Conservation (phyloP, 2,113 vertebrate genomes). For the Scomber scombrus region DNA sequence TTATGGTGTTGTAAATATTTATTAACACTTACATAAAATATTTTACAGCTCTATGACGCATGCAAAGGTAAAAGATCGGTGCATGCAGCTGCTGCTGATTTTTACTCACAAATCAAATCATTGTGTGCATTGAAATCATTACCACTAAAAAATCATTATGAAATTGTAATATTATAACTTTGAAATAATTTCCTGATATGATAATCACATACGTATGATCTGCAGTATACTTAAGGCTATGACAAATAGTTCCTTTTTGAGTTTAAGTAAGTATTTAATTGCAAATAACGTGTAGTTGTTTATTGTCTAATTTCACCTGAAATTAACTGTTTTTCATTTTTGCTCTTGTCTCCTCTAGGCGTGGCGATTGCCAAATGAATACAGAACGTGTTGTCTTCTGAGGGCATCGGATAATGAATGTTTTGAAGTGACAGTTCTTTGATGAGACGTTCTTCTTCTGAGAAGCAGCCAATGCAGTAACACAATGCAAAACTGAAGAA, state of each 20-base stretch:
- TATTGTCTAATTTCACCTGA: neutral
- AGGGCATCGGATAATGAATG: constrained; percentile 78
- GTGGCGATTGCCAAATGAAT: constrained; percentile 73
- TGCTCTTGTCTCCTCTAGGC: constrained; percentile 59
- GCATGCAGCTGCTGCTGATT: constrained; percentile 3
- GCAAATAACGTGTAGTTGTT: neutral
- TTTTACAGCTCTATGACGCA: constrained; percentile 69
- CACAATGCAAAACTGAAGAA: constrained; percentile 1
- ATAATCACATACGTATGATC: neutral
- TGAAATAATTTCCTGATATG: neutral
- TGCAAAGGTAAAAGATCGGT: constrained; percentile 69
- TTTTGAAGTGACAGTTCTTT: constrained; percentile 81
- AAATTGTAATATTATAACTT: neutral
- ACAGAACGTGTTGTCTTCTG: constrained; percentile 72
- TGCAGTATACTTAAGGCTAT: neutral
- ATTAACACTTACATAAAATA: constrained; percentile 32
- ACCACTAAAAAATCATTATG: neutral
- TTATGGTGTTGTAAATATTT: constrained; percentile 6
- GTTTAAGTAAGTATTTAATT: neutral
- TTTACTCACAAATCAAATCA: constrained; percentile 54
- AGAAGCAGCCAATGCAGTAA: neutral
- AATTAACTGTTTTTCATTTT: constrained; percentile 4
- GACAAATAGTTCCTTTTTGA: neutral
- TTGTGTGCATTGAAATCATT: neutral
- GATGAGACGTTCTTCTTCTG: constrained; percentile 40